phyloP scores from a whole-genome alignment of 2,888 invertebrate species.

The Acronicta leporina region DNA sequence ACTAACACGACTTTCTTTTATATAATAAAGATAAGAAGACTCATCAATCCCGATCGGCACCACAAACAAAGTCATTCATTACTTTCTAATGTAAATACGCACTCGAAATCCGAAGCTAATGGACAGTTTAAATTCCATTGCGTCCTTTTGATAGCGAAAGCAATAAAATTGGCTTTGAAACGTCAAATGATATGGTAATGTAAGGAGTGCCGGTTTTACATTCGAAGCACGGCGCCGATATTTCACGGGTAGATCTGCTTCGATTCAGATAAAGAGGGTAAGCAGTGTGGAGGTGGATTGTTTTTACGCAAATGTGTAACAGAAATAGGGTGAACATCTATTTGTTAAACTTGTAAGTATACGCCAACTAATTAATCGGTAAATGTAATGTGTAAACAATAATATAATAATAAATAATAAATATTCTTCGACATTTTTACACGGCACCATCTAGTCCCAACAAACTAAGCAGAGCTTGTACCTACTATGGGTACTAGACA shows the following conservation, averaged over 20 bases:
- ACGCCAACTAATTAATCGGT: too few species aligned
- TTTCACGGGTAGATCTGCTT: slow-evolving; percentile 83
- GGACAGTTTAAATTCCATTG: slow-evolving; percentile 82
- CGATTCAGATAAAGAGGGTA: slow-evolving; percentile 78
- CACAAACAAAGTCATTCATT: slow-evolving; percentile 24
- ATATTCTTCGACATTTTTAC: too few species aligned
- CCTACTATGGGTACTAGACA: too few species aligned
- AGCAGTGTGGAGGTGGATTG: slow-evolving; percentile 60
- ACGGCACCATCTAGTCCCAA: too few species aligned
- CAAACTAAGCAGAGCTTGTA: too few species aligned
- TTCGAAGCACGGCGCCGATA: slow-evolving; percentile 80
- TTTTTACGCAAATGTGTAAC: slow-evolving; percentile 3
- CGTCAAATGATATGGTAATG: slow-evolving; percentile 87
- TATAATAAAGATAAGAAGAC: too few species aligned
- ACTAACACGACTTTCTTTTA: too few species aligned
- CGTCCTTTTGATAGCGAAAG: slow-evolving; percentile 75
- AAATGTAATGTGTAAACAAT: too few species aligned
- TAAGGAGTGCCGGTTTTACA: slow-evolving; percentile 77
- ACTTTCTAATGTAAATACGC: slow-evolving; percentile 29
- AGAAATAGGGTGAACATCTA: too few species aligned
- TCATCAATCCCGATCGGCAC: not conserved
- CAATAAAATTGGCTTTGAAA: slow-evolving; percentile 85
- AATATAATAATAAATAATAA: too few species aligned
- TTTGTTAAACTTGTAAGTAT: too few species aligned
- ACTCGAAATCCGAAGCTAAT: slow-evolving; percentile 65